phyloP scores from a whole-genome alignment of 2,888 invertebrate genomes.

The Drosophila cracens region DNA sequence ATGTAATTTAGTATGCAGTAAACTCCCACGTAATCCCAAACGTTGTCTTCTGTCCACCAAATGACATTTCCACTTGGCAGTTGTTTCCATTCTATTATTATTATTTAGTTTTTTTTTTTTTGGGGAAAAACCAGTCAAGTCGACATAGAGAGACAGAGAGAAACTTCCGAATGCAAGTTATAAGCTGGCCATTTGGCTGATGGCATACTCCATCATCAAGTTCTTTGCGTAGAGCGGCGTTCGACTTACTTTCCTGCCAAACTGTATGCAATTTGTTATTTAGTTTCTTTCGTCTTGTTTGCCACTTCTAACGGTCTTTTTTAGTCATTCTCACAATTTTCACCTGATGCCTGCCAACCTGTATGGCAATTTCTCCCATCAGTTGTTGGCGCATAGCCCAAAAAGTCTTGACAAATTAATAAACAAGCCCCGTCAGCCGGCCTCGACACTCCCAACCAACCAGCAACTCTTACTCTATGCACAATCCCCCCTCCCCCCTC shows the following conservation, averaged over 20 bases:
- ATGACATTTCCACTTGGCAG: slow-evolving; percentile 41
- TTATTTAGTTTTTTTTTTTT: not conserved
- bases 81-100: not conserved
- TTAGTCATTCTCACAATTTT: slow-evolving; percentile 56
- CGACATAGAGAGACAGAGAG: slow-evolving; percentile 13
- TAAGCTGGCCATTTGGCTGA: slow-evolving; percentile 21
- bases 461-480: slow-evolving; percentile 23
- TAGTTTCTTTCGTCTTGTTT: not conserved
- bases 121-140: slow-evolving; percentile 32
- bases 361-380: slow-evolving; percentile 68
- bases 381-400: slow-evolving; percentile 63
- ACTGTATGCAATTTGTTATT: slow-evolving; percentile 25
- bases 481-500: not conserved
- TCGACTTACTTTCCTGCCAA: slow-evolving; percentile 51
- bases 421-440: slow-evolving; percentile 68
- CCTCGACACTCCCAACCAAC: slow-evolving; percentile 32
- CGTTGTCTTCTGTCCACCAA: slow-evolving; percentile 9
- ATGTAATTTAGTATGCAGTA: slow-evolving; percentile 60
- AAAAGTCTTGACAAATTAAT: slow-evolving; percentile 77
- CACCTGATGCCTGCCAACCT: slow-evolving; percentile 39
- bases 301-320: slow-evolving; percentile 45
- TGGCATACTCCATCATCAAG: slow-evolving; percentile 42
- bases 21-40: slow-evolving; percentile 45
- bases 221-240: slow-evolving; percentile 25
- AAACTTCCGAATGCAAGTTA: slow-evolving; percentile 40